A percentile compares a stretch with the other conserved stretches of the same genome.
Evolutionary conservation across 2,888 invertebrate genomes (phyloP).

Genomic region (Drosophila mulleri): DNA sequence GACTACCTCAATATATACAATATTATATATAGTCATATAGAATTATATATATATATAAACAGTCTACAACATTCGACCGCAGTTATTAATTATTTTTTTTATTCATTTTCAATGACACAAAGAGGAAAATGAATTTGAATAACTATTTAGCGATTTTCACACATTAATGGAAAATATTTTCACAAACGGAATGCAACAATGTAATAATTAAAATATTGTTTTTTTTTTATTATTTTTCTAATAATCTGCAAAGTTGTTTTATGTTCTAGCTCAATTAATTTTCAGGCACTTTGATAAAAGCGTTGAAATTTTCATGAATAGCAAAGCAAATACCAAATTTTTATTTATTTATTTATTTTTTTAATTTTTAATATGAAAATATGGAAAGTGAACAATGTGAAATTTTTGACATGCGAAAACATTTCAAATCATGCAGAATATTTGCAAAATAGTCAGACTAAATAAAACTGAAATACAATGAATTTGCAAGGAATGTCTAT

Average conservation of each 20-base stretch:
- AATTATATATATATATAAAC: too few species aligned
- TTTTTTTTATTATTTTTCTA: constrained; percentile 10
- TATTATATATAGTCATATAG: too few species aligned
- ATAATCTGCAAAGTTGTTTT: constrained; percentile 19
- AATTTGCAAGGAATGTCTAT: not conserved
- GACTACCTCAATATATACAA: too few species aligned
- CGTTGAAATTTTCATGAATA: constrained; percentile 31
- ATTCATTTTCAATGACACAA: too few species aligned
- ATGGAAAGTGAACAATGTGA: constrained; percentile 11
- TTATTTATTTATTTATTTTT: constrained; percentile 6
- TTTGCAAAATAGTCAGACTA: constrained; percentile 3
- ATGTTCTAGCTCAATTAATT: constrained; percentile 54
- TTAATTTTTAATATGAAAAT: constrained; percentile 1
- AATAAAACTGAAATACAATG: not conserved
- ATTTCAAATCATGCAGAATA: constrained; percentile 17
- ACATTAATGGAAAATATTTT: not conserved
- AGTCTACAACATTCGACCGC: too few species aligned
- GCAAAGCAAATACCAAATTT: constrained; percentile 34
- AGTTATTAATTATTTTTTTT: too few species aligned
- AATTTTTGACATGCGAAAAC: constrained; percentile 20
- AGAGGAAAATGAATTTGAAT: not conserved
- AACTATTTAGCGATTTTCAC: constrained; percentile 1
- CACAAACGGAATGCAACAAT: constrained; percentile 14
- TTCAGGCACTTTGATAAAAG: constrained; percentile 35
- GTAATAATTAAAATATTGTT: constrained; percentile 4